Base-by-base conservation (phyloP, 2,888 invertebrate genomes). In the Gnatocerus cornutus region DNA sequence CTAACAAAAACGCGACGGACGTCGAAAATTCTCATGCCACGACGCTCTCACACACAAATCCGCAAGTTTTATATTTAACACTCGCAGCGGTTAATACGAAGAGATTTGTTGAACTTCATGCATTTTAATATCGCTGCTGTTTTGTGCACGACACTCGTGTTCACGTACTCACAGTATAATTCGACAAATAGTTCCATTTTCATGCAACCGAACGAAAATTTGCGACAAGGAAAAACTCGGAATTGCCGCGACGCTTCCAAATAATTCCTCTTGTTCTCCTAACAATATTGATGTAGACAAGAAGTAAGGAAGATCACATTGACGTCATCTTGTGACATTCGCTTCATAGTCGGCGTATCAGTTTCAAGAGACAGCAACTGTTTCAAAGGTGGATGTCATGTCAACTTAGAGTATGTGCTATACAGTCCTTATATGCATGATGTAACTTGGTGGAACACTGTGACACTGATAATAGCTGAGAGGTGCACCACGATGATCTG, bases 371-470 rank as follows among this genome's bases (percentile, higher is more conserved):
- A 68, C 59, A 68, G 68, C 58, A 39, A 63, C 71, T 65, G 73
- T 68, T 79, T 81, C 81, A 81, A 81, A 82, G 80, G 80, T 81
- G 78, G 74, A 77, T 81, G 81, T 81, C 81, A 81, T 74, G 79
- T 80, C 78, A 79, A 77, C 77, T 82, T 82, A 83, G 80, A 72
- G 75, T 59, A 27, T 56, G 56, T 59, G 78, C 77, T 78, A 72
- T 73, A 76, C 74, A 73, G 71, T 75, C 73, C 72, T 71, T 76
- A 73, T 73, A 71, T 76, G 73, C 74, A 73, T 75, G 77, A 62
- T 52, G 62, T 50, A 62, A 48, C 61, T 48, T 45, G 50, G 27
- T 27, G 62, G 48, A 45, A 59, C 59, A 59, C 29, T 45, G 52
- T 62, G 62, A 62, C 62, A 39, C 50, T 62, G 62, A 62, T 62